phyloP scores from a whole-genome alignment of 2,888 invertebrate genomes.

The Myathropa florea region DNA sequence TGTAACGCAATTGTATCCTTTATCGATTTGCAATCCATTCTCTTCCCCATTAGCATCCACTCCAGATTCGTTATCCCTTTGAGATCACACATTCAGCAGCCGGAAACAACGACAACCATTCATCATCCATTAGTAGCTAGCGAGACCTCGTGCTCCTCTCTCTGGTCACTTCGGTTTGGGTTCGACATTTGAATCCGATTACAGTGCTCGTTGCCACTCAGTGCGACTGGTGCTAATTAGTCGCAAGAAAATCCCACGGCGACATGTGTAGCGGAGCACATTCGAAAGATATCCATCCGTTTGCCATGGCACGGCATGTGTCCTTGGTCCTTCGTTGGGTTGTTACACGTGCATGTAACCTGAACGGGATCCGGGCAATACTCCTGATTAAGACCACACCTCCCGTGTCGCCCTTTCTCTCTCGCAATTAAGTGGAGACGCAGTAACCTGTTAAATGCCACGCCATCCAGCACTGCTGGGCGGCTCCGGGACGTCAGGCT shows the following conservation, averaged over 20 bases:
- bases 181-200: conserved; percentile 2
- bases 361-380: not conserved
- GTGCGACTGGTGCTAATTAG: not conserved
- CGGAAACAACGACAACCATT: not conserved
- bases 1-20: not conserved
- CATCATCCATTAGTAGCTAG: not conserved
- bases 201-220: not conserved
- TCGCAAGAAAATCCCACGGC: not conserved
- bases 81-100: not conserved
- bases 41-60: not conserved
- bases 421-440: not conserved
- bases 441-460: not conserved
- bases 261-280: not conserved
- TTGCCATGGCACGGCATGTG: too few relatives aligned
- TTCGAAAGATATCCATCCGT: not conserved
- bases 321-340: not conserved
- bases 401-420: not conserved
- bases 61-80: not conserved
- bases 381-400: not conserved
- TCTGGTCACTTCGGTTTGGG: not conserved
- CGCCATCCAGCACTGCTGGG: not conserved
- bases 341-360: not conserved
- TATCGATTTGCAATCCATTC: not conserved
- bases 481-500: not conserved
- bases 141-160: not conserved